These are phyloP conservation scores for Isichthys henryi DNA, from an alignment of 2,113 vertebrate species.

Conservation along the genomic window DNA sequence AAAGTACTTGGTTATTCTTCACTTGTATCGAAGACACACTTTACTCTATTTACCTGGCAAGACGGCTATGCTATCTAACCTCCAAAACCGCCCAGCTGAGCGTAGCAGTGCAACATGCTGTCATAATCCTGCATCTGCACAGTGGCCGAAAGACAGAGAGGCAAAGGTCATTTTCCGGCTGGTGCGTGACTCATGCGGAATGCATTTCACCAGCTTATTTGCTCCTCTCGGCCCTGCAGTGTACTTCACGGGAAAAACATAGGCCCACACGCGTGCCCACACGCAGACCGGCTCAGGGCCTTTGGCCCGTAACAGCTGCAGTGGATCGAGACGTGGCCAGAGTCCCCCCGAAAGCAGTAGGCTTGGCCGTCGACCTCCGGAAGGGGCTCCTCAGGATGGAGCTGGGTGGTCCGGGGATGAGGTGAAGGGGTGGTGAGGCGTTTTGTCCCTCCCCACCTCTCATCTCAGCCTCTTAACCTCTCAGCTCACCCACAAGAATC, in stretches of 20 bases:
- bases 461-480: neutral
- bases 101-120: neutral
- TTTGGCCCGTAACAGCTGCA: constrained; percentile 24
- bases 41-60: neutral
- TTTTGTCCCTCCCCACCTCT: neutral
- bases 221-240: neutral
- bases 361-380: neutral
- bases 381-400: neutral
- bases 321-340: constrained; percentile 23
- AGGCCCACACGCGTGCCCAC: constrained; percentile 2
- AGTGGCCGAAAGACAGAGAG: constrained; percentile 17
- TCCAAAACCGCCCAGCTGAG: neutral
- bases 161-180: constrained; percentile 21
- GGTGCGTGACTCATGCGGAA: constrained; percentile 14
- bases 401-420: neutral
- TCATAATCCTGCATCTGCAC: constrained; percentile 12
- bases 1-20: neutral
- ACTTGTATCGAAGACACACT: neutral
- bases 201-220: constrained; percentile 11
- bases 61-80: neutral
- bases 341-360: constrained; percentile 19
- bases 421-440: neutral
- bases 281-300: neutral
- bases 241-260: neutral
- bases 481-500: constrained; percentile 4